Conservation (phyloP, 2,888 invertebrate genomes). For the Eristalinus sepulchralis region DNA sequence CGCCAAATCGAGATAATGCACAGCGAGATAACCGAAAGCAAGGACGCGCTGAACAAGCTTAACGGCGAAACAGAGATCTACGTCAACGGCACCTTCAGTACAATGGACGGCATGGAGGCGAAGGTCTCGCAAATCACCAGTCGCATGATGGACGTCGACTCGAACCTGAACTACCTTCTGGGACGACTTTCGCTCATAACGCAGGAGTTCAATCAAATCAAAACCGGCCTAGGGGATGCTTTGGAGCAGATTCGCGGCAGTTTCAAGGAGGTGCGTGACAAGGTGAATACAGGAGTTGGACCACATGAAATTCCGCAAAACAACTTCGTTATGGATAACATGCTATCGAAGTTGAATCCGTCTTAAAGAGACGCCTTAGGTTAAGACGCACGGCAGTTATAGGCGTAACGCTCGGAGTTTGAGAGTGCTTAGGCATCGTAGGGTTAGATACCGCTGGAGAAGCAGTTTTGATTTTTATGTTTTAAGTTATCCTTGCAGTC, state of each 20-base stretch:
- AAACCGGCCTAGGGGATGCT: conserved; percentile 87
- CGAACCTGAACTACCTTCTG: conserved; percentile 90
- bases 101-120: conserved; percentile 89
- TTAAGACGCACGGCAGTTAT: not conserved
- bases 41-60: conserved; percentile 87
- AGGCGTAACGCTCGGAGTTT: not conserved
- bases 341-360: conserved; percentile 77
- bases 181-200: conserved; percentile 90
- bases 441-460: conserved; percentile 11
- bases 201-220: conserved; percentile 92
- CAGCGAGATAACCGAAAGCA: conserved; percentile 89
- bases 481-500: conserved; percentile 46
- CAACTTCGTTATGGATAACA: conserved; percentile 78
- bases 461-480: conserved; percentile 39
- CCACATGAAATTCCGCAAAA: conserved; percentile 83
- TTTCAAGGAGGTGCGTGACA: conserved; percentile 84
- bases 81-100: conserved; percentile 88
- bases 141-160: conserved; percentile 89
- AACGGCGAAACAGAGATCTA: conserved; percentile 88
- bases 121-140: conserved; percentile 90
- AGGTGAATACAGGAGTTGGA: conserved; percentile 83
- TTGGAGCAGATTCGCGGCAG: conserved; percentile 87
- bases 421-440: not conserved
- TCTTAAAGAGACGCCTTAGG: conserved; percentile 12
- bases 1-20: conserved; percentile 94